Conservation (phyloP, 1,140 invertebrate genomes). For the Lineus longissimus region DNA sequence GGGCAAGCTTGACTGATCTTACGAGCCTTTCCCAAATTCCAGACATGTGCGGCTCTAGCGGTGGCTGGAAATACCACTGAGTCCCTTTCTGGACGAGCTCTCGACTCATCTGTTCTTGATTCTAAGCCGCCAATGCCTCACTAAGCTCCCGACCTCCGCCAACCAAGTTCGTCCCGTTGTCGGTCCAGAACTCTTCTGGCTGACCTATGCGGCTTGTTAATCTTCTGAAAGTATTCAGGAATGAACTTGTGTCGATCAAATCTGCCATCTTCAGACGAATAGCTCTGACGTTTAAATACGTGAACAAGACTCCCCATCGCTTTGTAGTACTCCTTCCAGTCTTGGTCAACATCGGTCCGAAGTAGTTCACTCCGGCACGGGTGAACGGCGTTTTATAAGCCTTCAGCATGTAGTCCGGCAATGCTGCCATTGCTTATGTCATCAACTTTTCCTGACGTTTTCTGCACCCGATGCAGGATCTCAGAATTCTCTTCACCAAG, state of each 20-base stretch:
- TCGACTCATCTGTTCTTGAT: not conserved
- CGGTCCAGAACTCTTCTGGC: not conserved
- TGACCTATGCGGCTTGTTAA: not conserved
- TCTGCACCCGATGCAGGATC: constrained; percentile 16
- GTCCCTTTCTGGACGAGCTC: not conserved
- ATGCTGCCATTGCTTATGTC: constrained; percentile 14
- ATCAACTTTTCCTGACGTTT: not conserved
- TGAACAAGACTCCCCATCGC: constrained; percentile 4
- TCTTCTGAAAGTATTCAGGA: constrained; percentile 4
- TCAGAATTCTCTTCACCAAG: constrained; percentile 4
- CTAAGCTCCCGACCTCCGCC: not conserved
- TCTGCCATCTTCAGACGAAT: not conserved
- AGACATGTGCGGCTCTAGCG: constrained; percentile 6
- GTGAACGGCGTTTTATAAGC: constrained; percentile 11
- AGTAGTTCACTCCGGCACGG: constrained; percentile 13
- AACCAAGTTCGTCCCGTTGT: constrained; percentile 11
- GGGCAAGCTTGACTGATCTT: not conserved
- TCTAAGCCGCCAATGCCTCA: not conserved
- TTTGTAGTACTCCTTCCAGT: constrained; percentile 1
- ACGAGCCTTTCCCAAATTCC: constrained; percentile 10
- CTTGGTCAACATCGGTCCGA: constrained; percentile 14
- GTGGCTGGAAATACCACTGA: not conserved
- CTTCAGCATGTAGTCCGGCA: constrained; percentile 11
- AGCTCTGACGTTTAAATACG: not conserved
- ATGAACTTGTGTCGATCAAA: not conserved